Conservation (phyloP, 2,113 vertebrate genomes). For the Chamaea fasciata region DNA sequence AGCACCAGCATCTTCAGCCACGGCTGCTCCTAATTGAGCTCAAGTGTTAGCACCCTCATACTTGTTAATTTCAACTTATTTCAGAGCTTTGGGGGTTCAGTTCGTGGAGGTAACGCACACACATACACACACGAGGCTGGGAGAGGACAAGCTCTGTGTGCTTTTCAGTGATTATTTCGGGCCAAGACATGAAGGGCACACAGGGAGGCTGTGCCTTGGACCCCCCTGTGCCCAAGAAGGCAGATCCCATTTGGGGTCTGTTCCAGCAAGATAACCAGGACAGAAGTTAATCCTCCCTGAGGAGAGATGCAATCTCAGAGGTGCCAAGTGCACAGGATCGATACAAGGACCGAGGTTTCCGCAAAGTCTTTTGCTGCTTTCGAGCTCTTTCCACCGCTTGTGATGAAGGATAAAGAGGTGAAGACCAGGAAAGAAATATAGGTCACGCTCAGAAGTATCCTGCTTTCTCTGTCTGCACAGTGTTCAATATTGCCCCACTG, state of each 20-base stretch:
- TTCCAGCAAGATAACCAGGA: not conserved
- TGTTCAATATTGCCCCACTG: not conserved
- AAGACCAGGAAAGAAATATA: not conserved
- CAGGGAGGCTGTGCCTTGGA: not conserved
- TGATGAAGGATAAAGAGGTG: not conserved
- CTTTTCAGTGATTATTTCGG: not conserved
- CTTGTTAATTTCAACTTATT: not conserved
- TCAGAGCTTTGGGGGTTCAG: not conserved
- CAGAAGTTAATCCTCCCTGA: not conserved
- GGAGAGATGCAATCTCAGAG: not conserved
- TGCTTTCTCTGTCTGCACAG: not conserved
- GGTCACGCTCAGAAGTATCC: not conserved
- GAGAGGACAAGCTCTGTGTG: not conserved
- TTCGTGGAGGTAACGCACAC: not conserved
- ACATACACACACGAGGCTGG: not conserved
- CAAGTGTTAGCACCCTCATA: not conserved
- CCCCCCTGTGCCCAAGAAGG: not conserved
- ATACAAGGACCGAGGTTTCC: not conserved
- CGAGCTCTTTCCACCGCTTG: not conserved
- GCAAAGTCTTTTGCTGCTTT: not conserved
- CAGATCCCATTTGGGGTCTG: not conserved
- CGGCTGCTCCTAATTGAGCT: rapidly evolving
- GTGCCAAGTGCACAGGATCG: not conserved
- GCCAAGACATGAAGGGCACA: not conserved
- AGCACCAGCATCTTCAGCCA: not conserved